Evolutionary conservation across 2,888 invertebrate genomes (phyloP).

Genomic region (Amphipoea oculea): DNA sequence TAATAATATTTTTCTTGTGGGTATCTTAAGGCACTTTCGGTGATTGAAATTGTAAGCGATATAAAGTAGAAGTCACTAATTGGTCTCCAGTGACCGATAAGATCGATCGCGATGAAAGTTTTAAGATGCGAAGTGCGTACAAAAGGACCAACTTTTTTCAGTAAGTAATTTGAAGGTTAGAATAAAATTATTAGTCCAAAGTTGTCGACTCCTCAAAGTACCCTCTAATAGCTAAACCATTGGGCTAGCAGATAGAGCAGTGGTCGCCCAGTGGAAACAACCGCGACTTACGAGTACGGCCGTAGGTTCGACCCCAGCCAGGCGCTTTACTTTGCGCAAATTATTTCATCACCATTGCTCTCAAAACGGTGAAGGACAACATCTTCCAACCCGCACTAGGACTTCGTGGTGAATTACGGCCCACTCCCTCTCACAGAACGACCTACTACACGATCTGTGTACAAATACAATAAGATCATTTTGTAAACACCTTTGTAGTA

Average conservation of each 20-base stretch:
- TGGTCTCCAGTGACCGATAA: conserved; percentile 12
- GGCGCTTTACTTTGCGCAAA: not conserved
- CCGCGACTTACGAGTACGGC: not conserved
- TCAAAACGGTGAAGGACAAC: not conserved
- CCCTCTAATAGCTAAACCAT: not conserved
- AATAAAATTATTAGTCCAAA: not conserved
- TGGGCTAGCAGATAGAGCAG: not conserved
- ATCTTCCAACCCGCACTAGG: not conserved
- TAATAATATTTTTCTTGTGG: conserved; percentile 21
- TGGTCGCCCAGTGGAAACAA: not conserved
- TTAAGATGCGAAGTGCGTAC: not conserved
- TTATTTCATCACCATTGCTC: not conserved
- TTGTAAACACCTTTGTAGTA: not conserved
- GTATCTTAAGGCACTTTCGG: not conserved
- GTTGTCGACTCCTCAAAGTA: not conserved
- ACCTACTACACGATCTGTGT: too few relatives aligned
- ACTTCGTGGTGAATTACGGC: not conserved
- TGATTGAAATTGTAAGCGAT: conserved; percentile 26
- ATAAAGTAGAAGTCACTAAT: conserved; percentile 11
- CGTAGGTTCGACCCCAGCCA: not conserved
- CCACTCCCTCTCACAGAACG: not conserved
- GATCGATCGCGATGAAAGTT: conserved; percentile 6
- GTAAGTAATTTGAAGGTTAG: not conserved
- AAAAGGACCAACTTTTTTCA: not conserved
- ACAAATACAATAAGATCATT: too few relatives aligned